Evolutionary conservation across 2,113 vertebrate species (phyloP).

Genomic region (Corvus hawaiiensis): DNA sequence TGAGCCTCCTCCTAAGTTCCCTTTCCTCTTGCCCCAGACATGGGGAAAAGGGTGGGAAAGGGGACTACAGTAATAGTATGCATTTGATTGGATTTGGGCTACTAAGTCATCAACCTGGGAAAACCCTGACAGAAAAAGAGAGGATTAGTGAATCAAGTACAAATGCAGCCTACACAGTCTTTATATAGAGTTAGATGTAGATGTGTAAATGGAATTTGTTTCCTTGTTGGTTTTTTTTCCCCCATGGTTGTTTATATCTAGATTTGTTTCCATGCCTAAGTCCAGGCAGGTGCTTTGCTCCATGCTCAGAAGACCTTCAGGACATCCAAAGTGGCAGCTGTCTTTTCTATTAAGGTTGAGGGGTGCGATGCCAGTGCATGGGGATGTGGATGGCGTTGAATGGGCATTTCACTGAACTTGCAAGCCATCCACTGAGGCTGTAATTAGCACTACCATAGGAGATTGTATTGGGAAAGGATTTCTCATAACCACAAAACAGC

Average conservation of each 20-base stretch:
- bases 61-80: no score
- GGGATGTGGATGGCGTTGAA: not conserved
- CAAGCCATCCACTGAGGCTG: not conserved
- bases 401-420: not conserved
- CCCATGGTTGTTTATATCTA: not conserved
- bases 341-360: not conserved
- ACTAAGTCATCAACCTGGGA: not conserved
- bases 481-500: not conserved
- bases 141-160: not conserved
- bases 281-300: not conserved
- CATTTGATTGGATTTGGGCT: not conserved
- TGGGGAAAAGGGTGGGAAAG: not conserved
- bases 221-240: fast-evolving
- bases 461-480: not conserved
- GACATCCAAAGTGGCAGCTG: not conserved
- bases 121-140: not conserved
- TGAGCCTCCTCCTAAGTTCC: not conserved
- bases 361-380: fast-evolving
- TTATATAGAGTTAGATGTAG: not conserved
- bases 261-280: not conserved
- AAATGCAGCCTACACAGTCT: not conserved
- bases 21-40: not conserved
- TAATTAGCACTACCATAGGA: not conserved
- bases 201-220: not conserved
- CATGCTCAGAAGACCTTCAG: not conserved